Conservation (phyloP, 2,113 vertebrate genomes). For the Bos indicus region DNA sequence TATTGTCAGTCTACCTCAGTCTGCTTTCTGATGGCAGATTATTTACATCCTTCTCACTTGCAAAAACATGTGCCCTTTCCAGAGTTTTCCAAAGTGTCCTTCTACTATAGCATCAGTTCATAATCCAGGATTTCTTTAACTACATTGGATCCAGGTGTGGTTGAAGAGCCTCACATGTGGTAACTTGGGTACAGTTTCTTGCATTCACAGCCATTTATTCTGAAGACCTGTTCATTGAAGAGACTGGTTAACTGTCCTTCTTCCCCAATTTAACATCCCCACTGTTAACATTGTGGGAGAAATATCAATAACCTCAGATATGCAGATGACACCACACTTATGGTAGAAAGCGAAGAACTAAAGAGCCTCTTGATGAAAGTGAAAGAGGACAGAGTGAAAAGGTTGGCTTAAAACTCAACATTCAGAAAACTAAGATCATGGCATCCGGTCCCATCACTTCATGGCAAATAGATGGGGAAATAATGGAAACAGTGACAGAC, state of each 20-base stretch:
- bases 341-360: not conserved
- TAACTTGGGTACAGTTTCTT: not conserved
- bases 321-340: not conserved
- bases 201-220: not conserved
- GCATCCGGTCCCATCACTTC: not conserved
- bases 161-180: not conserved
- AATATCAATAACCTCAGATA: not conserved
- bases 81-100: not conserved
- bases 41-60: not conserved
- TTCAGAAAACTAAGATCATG: not conserved
- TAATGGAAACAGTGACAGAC: not conserved
- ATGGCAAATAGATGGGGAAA: not conserved
- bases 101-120: not conserved
- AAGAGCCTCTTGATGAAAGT: not conserved
- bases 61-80: not conserved
- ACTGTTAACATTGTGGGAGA: not conserved
- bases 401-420: not conserved
- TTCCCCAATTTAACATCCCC: not conserved
- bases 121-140: not conserved
- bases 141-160: not conserved
- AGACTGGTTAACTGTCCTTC: not conserved
- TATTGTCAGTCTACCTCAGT: not conserved
- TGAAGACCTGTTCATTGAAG: not conserved
- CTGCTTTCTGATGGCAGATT: not conserved
- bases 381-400: not conserved